Evolutionary conservation across 2,113 vertebrate genomes (phyloP), one percentile per base, ranked within the genome.

Genomic region (Atractosteus spatula): DNA sequence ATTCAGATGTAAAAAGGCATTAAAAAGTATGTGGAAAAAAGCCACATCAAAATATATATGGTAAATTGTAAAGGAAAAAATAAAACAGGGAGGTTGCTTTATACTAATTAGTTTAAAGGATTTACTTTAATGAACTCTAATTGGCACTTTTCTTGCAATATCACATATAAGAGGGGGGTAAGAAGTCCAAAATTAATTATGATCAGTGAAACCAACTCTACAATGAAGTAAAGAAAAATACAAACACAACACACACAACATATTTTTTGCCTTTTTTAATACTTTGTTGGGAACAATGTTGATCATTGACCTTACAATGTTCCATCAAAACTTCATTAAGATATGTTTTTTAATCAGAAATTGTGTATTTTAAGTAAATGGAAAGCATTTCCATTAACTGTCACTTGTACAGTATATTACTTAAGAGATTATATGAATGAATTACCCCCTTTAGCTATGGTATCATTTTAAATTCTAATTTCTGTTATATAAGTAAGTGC

Each of bases 401-500:
- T 44, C 59, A 71, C 57, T 68, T 8, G 16, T 47, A 59, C 65
- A 67, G 16, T 47, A 59, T 67, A 67, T 71, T 64, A 72, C 68
- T 44, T 11, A 75, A 69, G 65, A 77, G 62, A 73, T 71, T 59
- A 70, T 65, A 57, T 61, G 84, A 89, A 89, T 90, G 88, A 89
- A 92, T 86, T 88, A 88, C 72, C 29, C 70, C 57, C 71, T 76
- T 71, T 45, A 83, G 71, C 68, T 57, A 66, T 78, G 78, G 71
- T 61, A 76, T 79, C 57, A 73, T 75, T 81, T 85, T 83, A 84
- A 85, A 3, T 0, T 75, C 76, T 75, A 73, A 72, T 77, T 74
- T 62, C 65, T 73, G 59, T 78, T 75, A 86, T 78, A 70, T 85
- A 90, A 90, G 87, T 80, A 90, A 84, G 80, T 83, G 84, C 83